Evolutionary conservation across 1,140 invertebrate genomes (phyloP).

Genomic region (Riptortus pedestris): DNA sequence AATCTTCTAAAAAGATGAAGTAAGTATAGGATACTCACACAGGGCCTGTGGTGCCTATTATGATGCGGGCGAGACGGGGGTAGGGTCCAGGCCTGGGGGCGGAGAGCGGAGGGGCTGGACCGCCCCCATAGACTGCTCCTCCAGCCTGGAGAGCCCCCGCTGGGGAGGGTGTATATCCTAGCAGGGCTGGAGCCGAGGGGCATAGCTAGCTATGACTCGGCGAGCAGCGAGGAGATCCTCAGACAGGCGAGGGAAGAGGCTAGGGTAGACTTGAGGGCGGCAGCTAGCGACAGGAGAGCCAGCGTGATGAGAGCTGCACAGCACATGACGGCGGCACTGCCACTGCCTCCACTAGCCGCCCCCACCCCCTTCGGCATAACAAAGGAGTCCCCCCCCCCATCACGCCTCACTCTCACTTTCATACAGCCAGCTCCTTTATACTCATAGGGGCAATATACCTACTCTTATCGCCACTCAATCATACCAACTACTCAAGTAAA

Average conservation of each 20-base stretch:
- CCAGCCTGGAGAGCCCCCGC: neutral
- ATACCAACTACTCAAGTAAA: too few species aligned
- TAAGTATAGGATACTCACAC: neutral
- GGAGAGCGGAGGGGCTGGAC: neutral
- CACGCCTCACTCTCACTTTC: too few species aligned
- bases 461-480: too few species aligned
- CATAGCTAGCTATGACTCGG: neutral
- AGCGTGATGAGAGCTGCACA: neutral
- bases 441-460: too few species aligned
- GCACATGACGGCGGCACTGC: neutral
- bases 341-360: neutral
- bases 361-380: too few species aligned
- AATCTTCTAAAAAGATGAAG: too few species aligned
- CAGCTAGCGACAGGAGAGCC: neutral
- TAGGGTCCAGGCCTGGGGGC: constrained; percentile 1
- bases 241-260: neutral
- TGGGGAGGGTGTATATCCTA: neutral
- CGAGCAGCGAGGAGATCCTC: neutral
- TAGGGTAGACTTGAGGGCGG: neutral
- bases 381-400: too few species aligned
- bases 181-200: neutral
- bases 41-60: constrained; percentile 4
- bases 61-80: neutral
- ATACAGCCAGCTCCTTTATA: too few species aligned
- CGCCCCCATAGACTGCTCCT: neutral